These are phyloP conservation scores for Cyprinus carpio DNA, from an alignment of 2,113 vertebrate genomes.

Conservation along the genomic window DNA sequence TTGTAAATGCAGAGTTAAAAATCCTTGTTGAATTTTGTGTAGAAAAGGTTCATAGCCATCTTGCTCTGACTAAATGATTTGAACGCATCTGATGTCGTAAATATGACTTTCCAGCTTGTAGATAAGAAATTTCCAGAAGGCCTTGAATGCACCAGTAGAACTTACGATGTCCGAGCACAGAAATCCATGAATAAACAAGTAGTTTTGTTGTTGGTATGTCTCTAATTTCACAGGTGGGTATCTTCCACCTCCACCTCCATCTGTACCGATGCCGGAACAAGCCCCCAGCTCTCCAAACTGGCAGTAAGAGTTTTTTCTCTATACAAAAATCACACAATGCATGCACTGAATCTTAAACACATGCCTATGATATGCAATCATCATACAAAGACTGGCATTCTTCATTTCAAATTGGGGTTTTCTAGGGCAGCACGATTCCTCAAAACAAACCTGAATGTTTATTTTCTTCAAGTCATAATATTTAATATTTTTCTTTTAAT, in stretches of 20 bases:
- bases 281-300: slow-evolving; percentile 22
- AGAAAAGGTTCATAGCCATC: background rate
- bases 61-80: background rate
- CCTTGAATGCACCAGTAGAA: background rate
- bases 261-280: slow-evolving; percentile 34
- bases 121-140: background rate
- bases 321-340: background rate
- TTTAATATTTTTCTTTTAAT: too few species aligned
- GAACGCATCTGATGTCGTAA: background rate
- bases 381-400: background rate
- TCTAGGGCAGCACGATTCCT: background rate
- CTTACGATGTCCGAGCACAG: background rate
- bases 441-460: background rate
- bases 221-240: slow-evolving; percentile 45
- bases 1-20: background rate
- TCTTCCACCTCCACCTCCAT: slow-evolving; percentile 56
- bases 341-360: background rate
- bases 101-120: too few species aligned
- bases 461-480: too few species aligned
- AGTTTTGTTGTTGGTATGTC: background rate
- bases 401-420: background rate
- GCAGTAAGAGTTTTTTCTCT: slow-evolving; percentile 42
- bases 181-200: background rate
- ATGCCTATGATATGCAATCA: background rate
- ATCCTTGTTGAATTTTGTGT: too few species aligned